Percentiles rank a stretch among this genome's conserved stretches.
These are phyloP conservation scores for Desmophyllum pertusum DNA, from an alignment of 92 coral and sea anemone species.

Conservation along the genomic window DNA sequence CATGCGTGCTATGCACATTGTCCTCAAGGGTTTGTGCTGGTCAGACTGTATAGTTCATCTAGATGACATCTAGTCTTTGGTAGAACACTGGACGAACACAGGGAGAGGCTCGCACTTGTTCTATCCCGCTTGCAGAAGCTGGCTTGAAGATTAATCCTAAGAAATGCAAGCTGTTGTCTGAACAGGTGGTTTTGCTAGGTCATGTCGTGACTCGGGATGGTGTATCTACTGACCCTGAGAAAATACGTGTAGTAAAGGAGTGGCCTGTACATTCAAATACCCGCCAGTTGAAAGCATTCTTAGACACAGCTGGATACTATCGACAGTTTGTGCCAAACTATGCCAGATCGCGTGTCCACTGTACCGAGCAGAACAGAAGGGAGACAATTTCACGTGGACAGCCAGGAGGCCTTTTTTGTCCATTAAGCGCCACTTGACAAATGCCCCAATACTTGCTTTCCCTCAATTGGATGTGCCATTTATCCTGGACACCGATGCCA, in stretches of 20 bases:
- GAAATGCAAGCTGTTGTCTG: slow-evolving; percentile 52
- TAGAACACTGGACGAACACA: slow-evolving; percentile 42
- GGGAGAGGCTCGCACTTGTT: slow-evolving; percentile 55
- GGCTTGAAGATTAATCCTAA: slow-evolving; percentile 48
- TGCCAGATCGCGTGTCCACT: no score
- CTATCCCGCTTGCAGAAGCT: slow-evolving; percentile 40
- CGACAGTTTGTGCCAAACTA: slow-evolving; percentile 44
- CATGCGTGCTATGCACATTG: no score
- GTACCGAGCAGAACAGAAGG: no score
- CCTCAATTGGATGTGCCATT: slow-evolving; percentile 36
- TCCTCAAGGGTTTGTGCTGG: no score
- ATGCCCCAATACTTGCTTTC: slow-evolving; percentile 37
- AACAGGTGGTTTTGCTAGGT: slow-evolving; percentile 37
- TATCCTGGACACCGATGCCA: slow-evolving; percentile 50
- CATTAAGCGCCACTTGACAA: slow-evolving; percentile 8
- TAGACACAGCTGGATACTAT: slow-evolving; percentile 54
- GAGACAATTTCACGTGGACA: no score
- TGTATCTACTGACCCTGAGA: slow-evolving; percentile 56
- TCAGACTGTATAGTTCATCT: no score
- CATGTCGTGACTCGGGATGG: slow-evolving; percentile 50
- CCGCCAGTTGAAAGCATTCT: slow-evolving; percentile 35
- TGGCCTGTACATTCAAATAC: slow-evolving; percentile 32
- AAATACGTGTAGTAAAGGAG: slow-evolving; percentile 38
- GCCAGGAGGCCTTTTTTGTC: no score
- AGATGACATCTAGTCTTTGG: no score